Evolutionary conservation across 2,888 invertebrate species (phyloP).

Genomic region (Ligdia adustata): DNA sequence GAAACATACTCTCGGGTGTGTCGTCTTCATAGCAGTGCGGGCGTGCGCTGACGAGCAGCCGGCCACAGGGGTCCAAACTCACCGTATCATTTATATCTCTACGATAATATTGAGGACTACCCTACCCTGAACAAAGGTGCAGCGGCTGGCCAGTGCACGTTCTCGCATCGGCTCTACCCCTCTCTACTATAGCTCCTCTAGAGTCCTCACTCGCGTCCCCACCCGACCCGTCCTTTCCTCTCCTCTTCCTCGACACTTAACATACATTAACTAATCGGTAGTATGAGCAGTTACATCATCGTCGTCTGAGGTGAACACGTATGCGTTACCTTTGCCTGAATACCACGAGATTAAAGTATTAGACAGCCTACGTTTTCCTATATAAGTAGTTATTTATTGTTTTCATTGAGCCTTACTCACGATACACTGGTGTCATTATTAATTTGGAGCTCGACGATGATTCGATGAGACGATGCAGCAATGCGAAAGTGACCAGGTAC

Average conservation of each 20-base stretch:
- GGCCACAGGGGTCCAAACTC: too few relatives aligned
- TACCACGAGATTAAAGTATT: slow-evolving; percentile 35
- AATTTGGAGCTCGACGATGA: slow-evolving; percentile 42
- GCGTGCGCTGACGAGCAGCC: too few relatives aligned
- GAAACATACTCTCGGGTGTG: slow-evolving; percentile 54
- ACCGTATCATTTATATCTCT: too few relatives aligned
- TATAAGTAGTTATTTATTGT: slow-evolving; percentile 51
- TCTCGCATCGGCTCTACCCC: slow-evolving; percentile 5
- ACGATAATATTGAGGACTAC: too few relatives aligned
- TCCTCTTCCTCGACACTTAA: slow-evolving; percentile 6
- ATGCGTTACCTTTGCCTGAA: slow-evolving; percentile 40
- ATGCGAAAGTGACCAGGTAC: slow-evolving; percentile 38
- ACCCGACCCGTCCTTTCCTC: too few relatives aligned
- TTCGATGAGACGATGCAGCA: slow-evolving; percentile 35
- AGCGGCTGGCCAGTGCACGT: too few relatives aligned
- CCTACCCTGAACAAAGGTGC: too few relatives aligned
- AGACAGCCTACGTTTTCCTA: slow-evolving; percentile 42
- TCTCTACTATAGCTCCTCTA: slow-evolving; percentile 1
- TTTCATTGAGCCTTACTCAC: slow-evolving; percentile 51
- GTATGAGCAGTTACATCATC: slow-evolving; percentile 36
- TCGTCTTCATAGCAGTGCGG: slow-evolving; percentile 22
- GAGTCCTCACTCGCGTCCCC: not conserved
- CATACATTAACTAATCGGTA: slow-evolving; percentile 36
- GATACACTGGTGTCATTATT: slow-evolving; percentile 45
- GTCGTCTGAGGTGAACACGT: slow-evolving; percentile 34